phyloP scores from a whole-genome alignment of 2,797 vertebrate genomes.

The Leuciscus waleckii region DNA sequence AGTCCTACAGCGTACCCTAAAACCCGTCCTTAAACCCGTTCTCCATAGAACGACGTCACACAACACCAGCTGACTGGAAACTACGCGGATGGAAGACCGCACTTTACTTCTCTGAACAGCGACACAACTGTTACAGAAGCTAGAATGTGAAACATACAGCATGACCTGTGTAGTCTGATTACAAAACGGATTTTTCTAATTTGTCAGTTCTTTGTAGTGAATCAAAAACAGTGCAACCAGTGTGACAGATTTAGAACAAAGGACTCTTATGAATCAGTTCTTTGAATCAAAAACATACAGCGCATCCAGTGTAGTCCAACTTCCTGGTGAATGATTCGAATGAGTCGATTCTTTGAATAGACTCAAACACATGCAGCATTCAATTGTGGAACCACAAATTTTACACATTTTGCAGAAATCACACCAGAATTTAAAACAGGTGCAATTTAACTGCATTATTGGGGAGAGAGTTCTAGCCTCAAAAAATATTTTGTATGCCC shows the following conservation, averaged over 20 bases:
- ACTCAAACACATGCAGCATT: too few relatives aligned
- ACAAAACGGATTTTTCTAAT: background rate
- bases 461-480: background rate
- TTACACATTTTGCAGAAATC: background rate
- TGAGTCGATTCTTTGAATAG: background rate
- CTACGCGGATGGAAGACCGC: background rate
- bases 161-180: background rate
- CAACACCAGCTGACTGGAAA: too few relatives aligned
- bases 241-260: background rate
- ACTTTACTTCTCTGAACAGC: background rate
- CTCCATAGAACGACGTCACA: too few relatives aligned
- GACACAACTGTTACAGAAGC: background rate
- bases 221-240: background rate
- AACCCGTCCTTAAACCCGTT: too few relatives aligned
- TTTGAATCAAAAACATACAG: background rate
- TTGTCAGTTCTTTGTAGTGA: background rate
- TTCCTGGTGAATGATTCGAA: background rate
- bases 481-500: slow-evolving; percentile 1
- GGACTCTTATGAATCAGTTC: background rate
- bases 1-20: too few relatives aligned
- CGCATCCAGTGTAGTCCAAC: background rate
- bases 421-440: background rate
- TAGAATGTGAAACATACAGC: background rate
- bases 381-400: background rate
- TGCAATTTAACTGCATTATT: slow-evolving; percentile 4